Evolutionary conservation across 1,140 invertebrate genomes (phyloP), one percentile per base, ranked within the genome.

Genomic region (Megalonaias nervosa): DNA sequence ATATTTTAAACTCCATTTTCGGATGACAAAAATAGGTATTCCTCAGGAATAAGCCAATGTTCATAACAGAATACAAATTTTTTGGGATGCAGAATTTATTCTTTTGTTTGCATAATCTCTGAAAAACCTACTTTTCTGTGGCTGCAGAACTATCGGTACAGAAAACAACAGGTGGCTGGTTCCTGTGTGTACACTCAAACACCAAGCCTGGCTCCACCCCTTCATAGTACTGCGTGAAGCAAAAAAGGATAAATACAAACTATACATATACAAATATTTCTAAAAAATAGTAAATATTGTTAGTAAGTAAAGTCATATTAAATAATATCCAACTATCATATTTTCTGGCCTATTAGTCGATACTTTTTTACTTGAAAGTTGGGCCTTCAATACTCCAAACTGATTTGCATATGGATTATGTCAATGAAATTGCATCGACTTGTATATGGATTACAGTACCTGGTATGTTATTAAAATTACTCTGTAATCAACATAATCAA

Each of bases 161-260:
- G 86, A 93, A 93, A 60, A 92, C 85, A 11, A 93, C 81, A 31
- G 92, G 91, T 21, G 84, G 82, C 72, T 92, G 92, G 59, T 91
- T 91, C 59, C 86, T 82, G 84, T 93, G 93, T 19, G 89, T 89
- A n/a, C 93, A 85, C 84, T 92, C 89, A 85, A 93, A 93, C 69
- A 93, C 82, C 48, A 92, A 87, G 67, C 89, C 88, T 1, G 86
- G 84, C 71, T 92, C 91, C 23, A 89, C 83, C 56, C 89, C 91
- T 75, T 92, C 92, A 82, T 85, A 90, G 69, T 79, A 80, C 86
- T 89, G 80, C 26, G 4, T 31, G 70, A 87, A 82, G 65, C 70
- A 64, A 78, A 67, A 77, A 26, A 38, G 67, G 21, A 17, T 26
- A 71, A 64, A 56, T 57, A 59, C n/a, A 70, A 17, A 67, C 38